Conservation (phyloP, 2,797 vertebrate species). For the Gymnothorax javanicus region DNA sequence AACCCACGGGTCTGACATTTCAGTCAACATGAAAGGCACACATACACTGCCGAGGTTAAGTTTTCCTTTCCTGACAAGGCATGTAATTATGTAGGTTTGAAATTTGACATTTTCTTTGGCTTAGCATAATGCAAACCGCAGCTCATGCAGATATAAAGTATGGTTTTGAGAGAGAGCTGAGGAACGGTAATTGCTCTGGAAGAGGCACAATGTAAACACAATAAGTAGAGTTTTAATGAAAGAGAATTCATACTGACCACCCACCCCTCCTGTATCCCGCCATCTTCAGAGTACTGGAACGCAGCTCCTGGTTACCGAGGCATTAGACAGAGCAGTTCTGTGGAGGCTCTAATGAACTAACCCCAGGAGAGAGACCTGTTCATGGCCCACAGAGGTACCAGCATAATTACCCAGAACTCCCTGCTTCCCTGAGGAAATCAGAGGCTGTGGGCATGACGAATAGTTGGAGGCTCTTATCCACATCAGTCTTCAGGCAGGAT, state of each 20-base stretch:
- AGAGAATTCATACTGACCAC: not conserved
- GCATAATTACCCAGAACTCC: constrained; percentile 1
- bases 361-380: not conserved
- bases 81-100: not conserved
- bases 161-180: not conserved
- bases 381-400: not conserved
- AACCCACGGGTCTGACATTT: not conserved
- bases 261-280: not conserved
- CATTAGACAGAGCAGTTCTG: constrained; percentile 13
- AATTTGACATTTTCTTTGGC: not conserved
- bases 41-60: not conserved
- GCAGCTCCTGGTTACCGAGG: constrained; percentile 14
- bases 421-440: not conserved
- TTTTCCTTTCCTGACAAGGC: not conserved
- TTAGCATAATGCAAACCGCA: not conserved
- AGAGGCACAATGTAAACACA: not conserved
- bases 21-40: not conserved
- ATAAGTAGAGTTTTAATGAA: constrained; percentile 4
- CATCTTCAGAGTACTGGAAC: not conserved
- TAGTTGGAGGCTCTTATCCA: not conserved
- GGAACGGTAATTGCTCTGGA: not conserved
- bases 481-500: not conserved
- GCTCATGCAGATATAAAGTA: not conserved
- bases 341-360: constrained; percentile 13
- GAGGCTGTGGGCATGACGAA: not conserved